Conservation (phyloP, 2,113 vertebrate genomes). For the Cariama cristata region DNA sequence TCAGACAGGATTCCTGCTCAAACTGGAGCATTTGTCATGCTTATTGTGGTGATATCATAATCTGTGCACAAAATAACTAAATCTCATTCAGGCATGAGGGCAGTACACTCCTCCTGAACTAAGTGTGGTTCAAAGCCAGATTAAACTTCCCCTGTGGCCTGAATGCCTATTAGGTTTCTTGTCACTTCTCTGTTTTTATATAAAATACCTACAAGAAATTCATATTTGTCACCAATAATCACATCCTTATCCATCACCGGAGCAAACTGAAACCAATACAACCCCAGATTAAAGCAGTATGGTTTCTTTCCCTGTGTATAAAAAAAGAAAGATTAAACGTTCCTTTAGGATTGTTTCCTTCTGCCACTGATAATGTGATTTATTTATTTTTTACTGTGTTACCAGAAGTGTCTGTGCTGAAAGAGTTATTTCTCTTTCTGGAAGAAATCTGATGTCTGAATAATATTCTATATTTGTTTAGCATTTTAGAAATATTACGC, state of each 20-base stretch:
- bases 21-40: conserved; percentile 13
- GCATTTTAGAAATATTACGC: not conserved
- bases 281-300: not conserved
- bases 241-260: conserved; percentile 11
- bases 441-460: not conserved
- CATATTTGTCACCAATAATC: conserved; percentile 12
- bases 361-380: not conserved
- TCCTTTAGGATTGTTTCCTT: not conserved
- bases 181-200: not conserved
- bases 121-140: not conserved
- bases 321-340: not conserved
- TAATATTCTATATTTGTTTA: not conserved
- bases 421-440: not conserved
- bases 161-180: not conserved
- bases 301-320: not conserved
- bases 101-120: not conserved
- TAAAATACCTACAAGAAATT: conserved; percentile 15
- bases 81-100: not conserved
- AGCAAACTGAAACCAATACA: not conserved
- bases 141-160: not conserved
- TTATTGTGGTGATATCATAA: not conserved
- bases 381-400: not conserved
- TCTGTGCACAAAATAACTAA: not conserved
- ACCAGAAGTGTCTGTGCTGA: not conserved
- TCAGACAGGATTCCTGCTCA: not conserved